Percentiles rank a stretch among this genome's conserved stretches.
These are phyloP conservation scores for Bombus fervidus DNA, from an alignment of 1,140 invertebrate genomes.

Conservation along the genomic window DNA sequence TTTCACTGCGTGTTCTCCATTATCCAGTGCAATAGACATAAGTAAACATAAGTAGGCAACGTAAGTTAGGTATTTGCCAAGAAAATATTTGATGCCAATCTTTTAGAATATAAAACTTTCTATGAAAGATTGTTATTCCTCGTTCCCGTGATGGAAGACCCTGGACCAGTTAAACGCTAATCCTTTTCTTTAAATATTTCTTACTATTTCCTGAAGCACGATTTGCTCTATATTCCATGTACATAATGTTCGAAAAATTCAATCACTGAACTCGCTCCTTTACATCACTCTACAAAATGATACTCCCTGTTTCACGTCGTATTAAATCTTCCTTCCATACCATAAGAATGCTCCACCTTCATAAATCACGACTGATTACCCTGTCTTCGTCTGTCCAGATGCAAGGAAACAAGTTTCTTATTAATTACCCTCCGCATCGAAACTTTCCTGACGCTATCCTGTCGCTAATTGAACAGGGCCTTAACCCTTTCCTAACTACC, in stretches of 20 bases:
- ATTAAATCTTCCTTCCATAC: not conserved
- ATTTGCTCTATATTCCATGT: not conserved
- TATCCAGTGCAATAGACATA: not conserved
- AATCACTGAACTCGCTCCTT: not conserved
- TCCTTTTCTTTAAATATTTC: too few relatives aligned
- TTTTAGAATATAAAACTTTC: not conserved
- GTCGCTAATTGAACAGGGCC: not conserved
- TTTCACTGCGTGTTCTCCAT: not conserved
- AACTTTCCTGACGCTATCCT: not conserved
- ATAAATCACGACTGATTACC: slow-evolving; percentile 30
- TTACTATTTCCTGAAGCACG: not conserved
- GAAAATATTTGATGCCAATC: not conserved
- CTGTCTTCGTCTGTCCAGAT: slow-evolving; percentile 23
- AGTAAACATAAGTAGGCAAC: not conserved
- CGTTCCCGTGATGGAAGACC: too few relatives aligned
- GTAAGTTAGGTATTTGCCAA: not conserved
- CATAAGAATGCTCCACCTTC: not conserved
- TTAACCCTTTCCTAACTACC: not conserved
- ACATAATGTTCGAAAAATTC: not conserved
- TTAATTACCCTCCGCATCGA: slow-evolving; percentile 25
- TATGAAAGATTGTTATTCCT: too few relatives aligned
- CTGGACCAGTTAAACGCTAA: too few relatives aligned
- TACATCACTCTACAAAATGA: not conserved
- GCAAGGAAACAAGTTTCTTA: slow-evolving; percentile 28
- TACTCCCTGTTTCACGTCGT: not conserved